Conservation (phyloP, 2,888 invertebrate genomes). For the Reticulitermes lucifugus region DNA sequence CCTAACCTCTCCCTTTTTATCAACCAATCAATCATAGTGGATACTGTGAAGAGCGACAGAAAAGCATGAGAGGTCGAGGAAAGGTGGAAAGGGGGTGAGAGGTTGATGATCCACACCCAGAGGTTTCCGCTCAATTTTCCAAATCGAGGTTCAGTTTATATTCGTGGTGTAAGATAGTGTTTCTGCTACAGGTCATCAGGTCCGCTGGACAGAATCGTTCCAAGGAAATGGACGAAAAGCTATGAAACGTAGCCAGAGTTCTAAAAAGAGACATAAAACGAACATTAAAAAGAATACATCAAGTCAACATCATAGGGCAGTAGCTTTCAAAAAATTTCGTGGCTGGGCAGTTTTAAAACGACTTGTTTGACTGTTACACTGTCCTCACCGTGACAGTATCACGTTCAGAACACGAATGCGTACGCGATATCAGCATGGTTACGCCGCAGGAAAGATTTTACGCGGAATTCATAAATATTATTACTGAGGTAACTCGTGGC, state of each 20-base stretch:
- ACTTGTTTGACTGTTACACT: no score
- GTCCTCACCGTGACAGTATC: no score
- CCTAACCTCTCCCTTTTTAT: conserved; percentile 46
- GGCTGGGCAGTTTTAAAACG: no score
- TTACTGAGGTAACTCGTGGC: no score
- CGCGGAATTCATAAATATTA: no score
- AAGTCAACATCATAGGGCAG: no score
- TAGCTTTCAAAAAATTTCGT: no score
- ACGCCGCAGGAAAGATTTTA: no score
- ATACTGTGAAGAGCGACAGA: conserved; percentile 26
- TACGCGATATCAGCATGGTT: no score
- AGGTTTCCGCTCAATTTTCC: conserved; percentile 51
- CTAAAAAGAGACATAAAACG: background rate
- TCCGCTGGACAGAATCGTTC: background rate
- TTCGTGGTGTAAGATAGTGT: background rate
- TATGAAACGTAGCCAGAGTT: background rate
- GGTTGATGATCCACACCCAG: conserved; percentile 49
- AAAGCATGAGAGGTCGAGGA: conserved; percentile 14
- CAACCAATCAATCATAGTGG: conserved; percentile 53
- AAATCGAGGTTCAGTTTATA: conserved; percentile 50
- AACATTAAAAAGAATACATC: background rate
- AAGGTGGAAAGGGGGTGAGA: background rate
- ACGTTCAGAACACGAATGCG: no score
- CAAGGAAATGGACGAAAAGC: background rate
- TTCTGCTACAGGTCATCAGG: background rate